These are phyloP conservation scores for Lordiphosa clarofinis DNA, from an alignment of 1,140 invertebrate species.

Conservation along the genomic window DNA sequence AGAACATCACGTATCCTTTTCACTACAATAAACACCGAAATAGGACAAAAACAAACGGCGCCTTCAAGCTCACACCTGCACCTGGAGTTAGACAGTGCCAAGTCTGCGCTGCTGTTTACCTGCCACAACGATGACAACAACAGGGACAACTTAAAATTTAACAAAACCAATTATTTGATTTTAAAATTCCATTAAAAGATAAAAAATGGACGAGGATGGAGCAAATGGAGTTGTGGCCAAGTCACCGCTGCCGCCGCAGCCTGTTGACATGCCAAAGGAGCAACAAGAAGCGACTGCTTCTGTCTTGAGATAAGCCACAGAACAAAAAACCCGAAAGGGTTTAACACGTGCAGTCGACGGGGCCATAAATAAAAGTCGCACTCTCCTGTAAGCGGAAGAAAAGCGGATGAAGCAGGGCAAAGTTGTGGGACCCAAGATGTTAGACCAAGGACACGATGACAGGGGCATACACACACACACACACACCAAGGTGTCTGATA, in stretches of 20 bases:
- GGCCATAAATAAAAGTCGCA: constrained; percentile 58
- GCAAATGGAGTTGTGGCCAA: constrained; percentile 2
- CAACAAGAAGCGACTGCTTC: constrained; percentile 18
- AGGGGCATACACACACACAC: constrained; percentile 30
- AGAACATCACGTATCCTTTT: constrained; percentile 36
- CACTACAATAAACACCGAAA: constrained; percentile 43
- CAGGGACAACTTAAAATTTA: constrained; percentile 42
- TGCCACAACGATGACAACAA: constrained; percentile 12
- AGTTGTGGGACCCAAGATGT: constrained; percentile 14
- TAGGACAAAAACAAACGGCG: constrained; percentile 5
- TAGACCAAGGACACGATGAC: constrained; percentile 36
- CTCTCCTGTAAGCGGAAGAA: constrained; percentile 10
- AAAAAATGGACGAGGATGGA: constrained; percentile 16
- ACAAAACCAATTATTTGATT: constrained; percentile 66
- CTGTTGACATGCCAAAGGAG: constrained; percentile 52
- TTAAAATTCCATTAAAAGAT: constrained; percentile 66
- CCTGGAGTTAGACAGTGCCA: neutral
- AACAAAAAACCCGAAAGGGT: constrained; percentile 35
- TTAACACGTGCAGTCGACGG: constrained; percentile 47
- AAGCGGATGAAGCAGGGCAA: constrained; percentile 9
- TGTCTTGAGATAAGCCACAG: constrained; percentile 41
- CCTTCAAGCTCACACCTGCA: constrained; percentile 7
- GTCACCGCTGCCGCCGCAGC: constrained; percentile 24
- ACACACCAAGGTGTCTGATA: constrained; percentile 31
- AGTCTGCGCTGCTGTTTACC: constrained; percentile 9